phyloP scores from a whole-genome alignment of 2,797 vertebrate genomes.

The Hypotaenidia okinawae region DNA sequence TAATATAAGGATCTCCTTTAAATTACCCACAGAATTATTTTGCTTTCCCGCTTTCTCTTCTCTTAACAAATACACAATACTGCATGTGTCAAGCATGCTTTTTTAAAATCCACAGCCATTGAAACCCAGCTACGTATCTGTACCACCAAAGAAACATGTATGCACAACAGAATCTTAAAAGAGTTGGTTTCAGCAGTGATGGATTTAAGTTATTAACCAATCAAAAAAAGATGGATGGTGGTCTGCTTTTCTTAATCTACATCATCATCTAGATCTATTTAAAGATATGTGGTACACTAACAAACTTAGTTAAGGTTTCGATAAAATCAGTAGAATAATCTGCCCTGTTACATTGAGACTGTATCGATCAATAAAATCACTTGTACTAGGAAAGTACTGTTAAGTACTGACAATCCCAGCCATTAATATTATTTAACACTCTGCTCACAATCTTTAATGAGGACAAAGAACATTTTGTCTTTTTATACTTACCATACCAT shows the following conservation, averaged over 20 bases:
- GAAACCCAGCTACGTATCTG: slow-evolving; percentile 62
- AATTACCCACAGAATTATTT: slow-evolving; percentile 25
- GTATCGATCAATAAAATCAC: slow-evolving; percentile 96
- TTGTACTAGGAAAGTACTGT: slow-evolving; percentile 89
- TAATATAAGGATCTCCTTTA: slow-evolving; percentile 9
- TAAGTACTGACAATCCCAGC: slow-evolving; percentile 92
- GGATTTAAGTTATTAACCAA: slow-evolving; percentile 99
- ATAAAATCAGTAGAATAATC: slow-evolving; percentile 98
- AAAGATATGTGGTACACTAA: slow-evolving; percentile 94
- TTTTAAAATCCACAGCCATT: slow-evolving; percentile 46
- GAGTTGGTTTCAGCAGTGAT: slow-evolving; percentile 88
- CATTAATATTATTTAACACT: slow-evolving; percentile 99
- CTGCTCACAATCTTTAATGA: slow-evolving; percentile 90
- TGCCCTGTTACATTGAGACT: slow-evolving; percentile 82
- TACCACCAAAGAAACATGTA: slow-evolving; percentile 74
- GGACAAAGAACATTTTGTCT: slow-evolving; percentile 89
- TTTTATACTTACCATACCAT: slow-evolving; percentile 63
- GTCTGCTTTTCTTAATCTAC: slow-evolving; percentile 95
- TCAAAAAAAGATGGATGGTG: slow-evolving; percentile 97
- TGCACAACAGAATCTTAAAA: slow-evolving; percentile 75
- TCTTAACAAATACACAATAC: not conserved
- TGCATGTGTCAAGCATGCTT: slow-evolving; percentile 2
- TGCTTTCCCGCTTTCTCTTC: not conserved
- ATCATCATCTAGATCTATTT: slow-evolving; percentile 99
- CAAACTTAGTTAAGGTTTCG: slow-evolving; percentile 97